phyloP scores from a whole-genome alignment of 2,113 vertebrate genomes.

The Callionymus lyra region DNA sequence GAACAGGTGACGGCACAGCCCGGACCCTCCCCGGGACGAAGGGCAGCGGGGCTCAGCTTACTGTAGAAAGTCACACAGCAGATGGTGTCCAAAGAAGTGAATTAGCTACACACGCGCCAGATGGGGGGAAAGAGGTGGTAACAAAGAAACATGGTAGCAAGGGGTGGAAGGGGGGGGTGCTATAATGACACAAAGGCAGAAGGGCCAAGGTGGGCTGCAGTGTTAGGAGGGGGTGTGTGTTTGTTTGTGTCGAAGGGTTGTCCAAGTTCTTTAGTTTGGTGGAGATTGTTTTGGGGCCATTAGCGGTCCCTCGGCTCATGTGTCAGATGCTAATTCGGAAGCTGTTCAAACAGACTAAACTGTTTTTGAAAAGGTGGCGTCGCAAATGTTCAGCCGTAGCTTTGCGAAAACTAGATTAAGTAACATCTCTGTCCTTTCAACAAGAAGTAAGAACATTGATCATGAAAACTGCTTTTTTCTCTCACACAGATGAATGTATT shows the following conservation, averaged over 20 bases:
- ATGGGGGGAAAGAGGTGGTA: constrained; percentile 46
- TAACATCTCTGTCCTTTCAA: too few species aligned
- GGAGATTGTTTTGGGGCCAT: background rate
- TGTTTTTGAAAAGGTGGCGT: too few species aligned
- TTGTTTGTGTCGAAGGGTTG: too few species aligned
- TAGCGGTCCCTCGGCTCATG: too few species aligned
- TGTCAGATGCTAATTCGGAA: too few species aligned
- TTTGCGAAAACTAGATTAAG: too few species aligned
- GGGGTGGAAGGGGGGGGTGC: constrained; percentile 20
- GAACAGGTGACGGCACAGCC: constrained; percentile 53
- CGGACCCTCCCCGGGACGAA: constrained; percentile 23
- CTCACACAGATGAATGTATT: too few species aligned
- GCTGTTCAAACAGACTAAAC: too few species aligned
- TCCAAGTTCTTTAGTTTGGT: constrained; percentile 5
- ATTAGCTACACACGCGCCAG: constrained; percentile 53
- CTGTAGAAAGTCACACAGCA: constrained; percentile 58
- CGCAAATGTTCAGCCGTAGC: too few species aligned
- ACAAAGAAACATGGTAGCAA: constrained; percentile 50
- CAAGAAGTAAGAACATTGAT: too few species aligned
- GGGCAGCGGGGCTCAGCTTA: constrained; percentile 48
- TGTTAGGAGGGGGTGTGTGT: constrained; percentile 20
- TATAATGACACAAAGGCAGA: constrained; percentile 40
- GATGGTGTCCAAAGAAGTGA: constrained; percentile 63
- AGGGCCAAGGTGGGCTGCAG: constrained; percentile 15
- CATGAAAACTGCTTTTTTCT: too few species aligned